Conservation (phyloP, 1,140 invertebrate genomes). For the Drosophila kohkoa region DNA sequence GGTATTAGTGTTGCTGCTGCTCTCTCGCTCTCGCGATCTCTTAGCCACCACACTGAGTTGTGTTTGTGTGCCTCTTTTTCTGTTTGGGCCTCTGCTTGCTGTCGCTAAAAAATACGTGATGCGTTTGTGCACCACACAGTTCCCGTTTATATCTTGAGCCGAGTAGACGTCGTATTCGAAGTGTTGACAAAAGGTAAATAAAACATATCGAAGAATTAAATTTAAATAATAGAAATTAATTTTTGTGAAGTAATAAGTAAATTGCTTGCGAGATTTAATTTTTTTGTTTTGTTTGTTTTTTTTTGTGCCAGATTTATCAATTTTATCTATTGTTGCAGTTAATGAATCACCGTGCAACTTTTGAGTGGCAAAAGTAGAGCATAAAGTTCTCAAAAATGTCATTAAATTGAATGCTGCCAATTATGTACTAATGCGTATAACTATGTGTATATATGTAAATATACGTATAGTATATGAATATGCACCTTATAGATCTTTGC, state of each 20-base stretch:
- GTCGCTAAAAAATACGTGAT: not conserved
- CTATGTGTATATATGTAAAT: not conserved
- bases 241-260: conserved; percentile 7
- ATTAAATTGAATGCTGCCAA: too few species aligned
- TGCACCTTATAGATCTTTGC: not conserved
- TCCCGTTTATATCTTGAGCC: not conserved
- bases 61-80: too few species aligned
- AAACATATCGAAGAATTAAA: conserved; percentile 22
- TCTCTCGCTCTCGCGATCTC: conserved; percentile 20
- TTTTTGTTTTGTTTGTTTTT: conserved; percentile 14
- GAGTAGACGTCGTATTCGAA: conserved; percentile 12
- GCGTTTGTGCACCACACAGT: conserved; percentile 5
- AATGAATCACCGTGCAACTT: conserved; percentile 6
- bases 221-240: conserved; percentile 16
- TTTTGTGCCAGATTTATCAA: conserved; percentile 4
- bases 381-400: not conserved
- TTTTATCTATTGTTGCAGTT: conserved; percentile 11
- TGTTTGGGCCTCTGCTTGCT: not conserved
- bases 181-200: conserved; percentile 57
- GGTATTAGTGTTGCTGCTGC: conserved; percentile 8
- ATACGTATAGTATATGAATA: not conserved
- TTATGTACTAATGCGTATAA: too few species aligned
- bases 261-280: conserved; percentile 21
- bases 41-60: not conserved
- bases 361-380: not conserved